Conservation (phyloP, 2,888 invertebrate genomes). For the Cryptocephalus moraei region DNA sequence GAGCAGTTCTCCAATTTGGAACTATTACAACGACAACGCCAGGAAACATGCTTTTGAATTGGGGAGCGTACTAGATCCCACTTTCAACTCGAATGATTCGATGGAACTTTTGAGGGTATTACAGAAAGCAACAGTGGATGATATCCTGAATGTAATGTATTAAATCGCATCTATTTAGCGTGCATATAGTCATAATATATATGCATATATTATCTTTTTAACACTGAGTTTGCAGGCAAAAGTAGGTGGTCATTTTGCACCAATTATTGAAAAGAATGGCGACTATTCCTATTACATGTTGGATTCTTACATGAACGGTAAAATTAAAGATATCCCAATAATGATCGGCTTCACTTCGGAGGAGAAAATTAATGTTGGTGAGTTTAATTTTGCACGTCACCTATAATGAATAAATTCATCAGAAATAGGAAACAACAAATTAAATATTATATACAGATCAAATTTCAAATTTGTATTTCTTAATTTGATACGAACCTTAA, state of each 20-base stretch:
- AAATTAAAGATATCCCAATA: constrained; percentile 4
- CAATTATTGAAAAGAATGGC: constrained; percentile 1
- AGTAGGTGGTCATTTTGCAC: not conserved
- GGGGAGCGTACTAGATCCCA: constrained; percentile 1
- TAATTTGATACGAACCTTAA: too few relatives aligned
- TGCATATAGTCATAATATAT: too few relatives aligned
- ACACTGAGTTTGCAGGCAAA: too few relatives aligned
- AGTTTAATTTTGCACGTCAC: too few relatives aligned
- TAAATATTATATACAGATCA: too few relatives aligned
- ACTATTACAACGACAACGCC: constrained; percentile 4
- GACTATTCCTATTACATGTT: constrained; percentile 5
- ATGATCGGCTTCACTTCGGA: constrained; percentile 7
- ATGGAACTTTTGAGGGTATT: not conserved
- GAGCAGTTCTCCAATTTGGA: constrained; percentile 7
- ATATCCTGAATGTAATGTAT: not conserved
- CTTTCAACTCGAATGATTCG: constrained; percentile 4
- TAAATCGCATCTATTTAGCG: not conserved
- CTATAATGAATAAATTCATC: too few relatives aligned
- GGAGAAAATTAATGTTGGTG: constrained; percentile 3
- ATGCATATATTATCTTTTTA: too few relatives aligned
- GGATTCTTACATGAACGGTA: constrained; percentile 5
- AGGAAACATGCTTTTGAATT: constrained; percentile 7
- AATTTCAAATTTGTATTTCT: too few relatives aligned
- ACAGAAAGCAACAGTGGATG: constrained; percentile 1
- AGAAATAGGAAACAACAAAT: too few relatives aligned